A percentile compares a stretch with the other conserved stretches of the same genome.
These are phyloP conservation scores for Toxotes chatareus DNA, from an alignment of 2,113 vertebrate species.

Conservation along the genomic window DNA sequence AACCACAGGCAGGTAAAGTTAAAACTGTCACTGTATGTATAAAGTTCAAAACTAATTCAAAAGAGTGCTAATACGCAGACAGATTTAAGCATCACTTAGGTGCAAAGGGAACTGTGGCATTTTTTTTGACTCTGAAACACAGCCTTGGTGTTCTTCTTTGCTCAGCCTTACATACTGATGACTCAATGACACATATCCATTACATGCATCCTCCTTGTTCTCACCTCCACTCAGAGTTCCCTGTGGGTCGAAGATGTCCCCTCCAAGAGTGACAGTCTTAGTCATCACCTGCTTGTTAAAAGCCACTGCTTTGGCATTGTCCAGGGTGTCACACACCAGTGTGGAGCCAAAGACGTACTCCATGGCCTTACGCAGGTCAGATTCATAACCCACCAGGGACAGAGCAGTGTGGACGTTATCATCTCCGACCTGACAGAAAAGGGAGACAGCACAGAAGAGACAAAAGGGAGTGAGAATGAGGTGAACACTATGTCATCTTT, in stretches of 20 bases:
- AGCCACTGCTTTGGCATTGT: conserved; percentile 94
- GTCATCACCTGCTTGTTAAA: conserved; percentile 93
- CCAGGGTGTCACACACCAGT: conserved; percentile 90
- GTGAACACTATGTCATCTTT: neutral
- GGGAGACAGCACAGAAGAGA: neutral
- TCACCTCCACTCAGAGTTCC: conserved; percentile 95
- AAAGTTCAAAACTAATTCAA: neutral
- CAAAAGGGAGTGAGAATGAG: neutral
- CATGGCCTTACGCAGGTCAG: conserved; percentile 95
- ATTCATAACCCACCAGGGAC: conserved; percentile 88
- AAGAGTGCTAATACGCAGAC: neutral
- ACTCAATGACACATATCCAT: neutral
- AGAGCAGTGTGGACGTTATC: conserved; percentile 89
- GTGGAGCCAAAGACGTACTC: conserved; percentile 95
- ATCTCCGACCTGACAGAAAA: conserved; percentile 84
- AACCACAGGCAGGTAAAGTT: neutral
- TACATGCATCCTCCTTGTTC: neutral
- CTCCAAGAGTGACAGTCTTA: conserved; percentile 92
- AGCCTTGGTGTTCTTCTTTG: neutral
- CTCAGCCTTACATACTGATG: neutral
- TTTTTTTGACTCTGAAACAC: neutral
- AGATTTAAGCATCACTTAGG: neutral
- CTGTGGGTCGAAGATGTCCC: conserved; percentile 94
- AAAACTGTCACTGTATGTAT: neutral
- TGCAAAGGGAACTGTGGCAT: neutral